These are phyloP conservation scores for Epinephelus cyanopodus DNA, from an alignment of 2,113 vertebrate species.

Conservation along the genomic window DNA sequence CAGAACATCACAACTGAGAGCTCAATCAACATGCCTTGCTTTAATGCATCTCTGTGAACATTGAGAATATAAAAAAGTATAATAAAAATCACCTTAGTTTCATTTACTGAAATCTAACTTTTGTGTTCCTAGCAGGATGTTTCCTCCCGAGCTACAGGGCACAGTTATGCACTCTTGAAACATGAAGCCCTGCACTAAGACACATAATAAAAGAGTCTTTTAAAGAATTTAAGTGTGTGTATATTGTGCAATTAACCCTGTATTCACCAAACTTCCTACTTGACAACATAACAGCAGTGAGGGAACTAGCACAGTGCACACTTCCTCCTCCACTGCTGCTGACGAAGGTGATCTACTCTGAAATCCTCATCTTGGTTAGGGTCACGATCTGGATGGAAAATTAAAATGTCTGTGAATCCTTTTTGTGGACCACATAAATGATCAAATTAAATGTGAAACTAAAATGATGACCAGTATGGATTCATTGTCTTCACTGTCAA, in stretches of 20 bases:
- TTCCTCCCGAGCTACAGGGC: background rate
- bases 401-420: background rate
- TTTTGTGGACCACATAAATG: background rate
- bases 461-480: background rate
- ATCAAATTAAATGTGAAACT: background rate
- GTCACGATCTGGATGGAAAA: constrained; percentile 79
- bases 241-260: background rate
- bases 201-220: background rate
- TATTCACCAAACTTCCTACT: constrained; percentile 59
- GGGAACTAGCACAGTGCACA: constrained; percentile 39
- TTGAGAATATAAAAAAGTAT: background rate
- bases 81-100: background rate
- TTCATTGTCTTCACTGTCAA: background rate
- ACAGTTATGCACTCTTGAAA: background rate
- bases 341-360: constrained; percentile 88
- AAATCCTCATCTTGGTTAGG: constrained; percentile 87
- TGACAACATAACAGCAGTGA: constrained; percentile 50
- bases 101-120: background rate
- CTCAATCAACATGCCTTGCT: background rate
- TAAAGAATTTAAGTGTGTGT: background rate
- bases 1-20: background rate
- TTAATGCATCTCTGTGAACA: background rate
- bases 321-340: constrained; percentile 73
- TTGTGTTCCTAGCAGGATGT: background rate
- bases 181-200: background rate